Evolutionary conservation across 2,888 invertebrate species (phyloP).

Genomic region (Ceriagrion tenellum): DNA sequence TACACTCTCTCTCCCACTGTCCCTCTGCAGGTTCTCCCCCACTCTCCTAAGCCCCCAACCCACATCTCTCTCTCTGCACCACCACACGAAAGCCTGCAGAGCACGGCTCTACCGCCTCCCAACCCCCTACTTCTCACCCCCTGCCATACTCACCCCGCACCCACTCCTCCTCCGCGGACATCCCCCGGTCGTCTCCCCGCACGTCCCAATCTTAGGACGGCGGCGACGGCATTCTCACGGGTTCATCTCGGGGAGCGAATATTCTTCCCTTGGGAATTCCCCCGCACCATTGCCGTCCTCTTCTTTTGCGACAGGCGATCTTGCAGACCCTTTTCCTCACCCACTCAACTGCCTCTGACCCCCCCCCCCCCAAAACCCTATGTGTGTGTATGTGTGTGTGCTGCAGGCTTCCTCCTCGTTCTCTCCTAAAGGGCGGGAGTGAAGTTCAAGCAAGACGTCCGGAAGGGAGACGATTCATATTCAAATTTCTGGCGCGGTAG

Average conservation of each 20-base stretch:
- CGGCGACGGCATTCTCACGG: slow-evolving; percentile 28
- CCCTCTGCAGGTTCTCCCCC: background rate
- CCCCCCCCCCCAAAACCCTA: background rate
- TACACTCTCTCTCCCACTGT: background rate
- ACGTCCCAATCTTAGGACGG: slow-evolving; percentile 34
- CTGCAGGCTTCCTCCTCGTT: background rate
- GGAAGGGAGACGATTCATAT: slow-evolving; percentile 23
- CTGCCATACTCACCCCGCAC: background rate
- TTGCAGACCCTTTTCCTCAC: background rate
- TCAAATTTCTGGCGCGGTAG: slow-evolving; percentile 33
- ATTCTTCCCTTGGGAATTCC: background rate
- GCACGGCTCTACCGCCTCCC: background rate
- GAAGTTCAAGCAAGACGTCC: background rate
- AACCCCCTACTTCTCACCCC: background rate
- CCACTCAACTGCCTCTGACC: background rate
- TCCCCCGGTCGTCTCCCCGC: background rate
- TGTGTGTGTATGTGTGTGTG: background rate
- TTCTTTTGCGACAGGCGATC: too few relatives aligned
- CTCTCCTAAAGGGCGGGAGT: background rate
- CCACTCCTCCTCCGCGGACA: background rate
- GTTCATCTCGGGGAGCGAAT: background rate
- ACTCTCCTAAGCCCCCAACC: background rate
- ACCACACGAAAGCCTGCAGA: background rate
- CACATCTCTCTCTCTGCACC: too few relatives aligned
- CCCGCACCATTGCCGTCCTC: too few relatives aligned